phyloP scores from a whole-genome alignment of 2,888 invertebrate species.

The Paralinhomoeus sp. region DNA sequence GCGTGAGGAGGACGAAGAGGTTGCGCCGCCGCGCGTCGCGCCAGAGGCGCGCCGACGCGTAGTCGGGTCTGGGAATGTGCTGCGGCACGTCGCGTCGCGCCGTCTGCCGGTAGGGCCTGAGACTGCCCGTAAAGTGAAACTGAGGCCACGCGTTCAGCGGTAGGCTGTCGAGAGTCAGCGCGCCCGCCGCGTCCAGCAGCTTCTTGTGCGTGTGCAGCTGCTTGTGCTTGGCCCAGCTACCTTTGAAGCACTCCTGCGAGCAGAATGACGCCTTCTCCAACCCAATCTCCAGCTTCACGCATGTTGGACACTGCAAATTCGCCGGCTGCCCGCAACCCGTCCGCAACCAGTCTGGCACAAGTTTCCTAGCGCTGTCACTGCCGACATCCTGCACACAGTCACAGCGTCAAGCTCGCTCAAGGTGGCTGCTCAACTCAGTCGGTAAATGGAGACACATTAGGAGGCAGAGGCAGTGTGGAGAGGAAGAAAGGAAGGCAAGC shows the following conservation, averaged over 20 bases:
- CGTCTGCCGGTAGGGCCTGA: conserved; percentile 39
- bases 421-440: too few species aligned
- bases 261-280: too few species aligned
- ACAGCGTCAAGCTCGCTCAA: too few species aligned
- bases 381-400: too few species aligned
- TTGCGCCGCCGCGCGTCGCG: too few species aligned
- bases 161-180: conserved; percentile 5
- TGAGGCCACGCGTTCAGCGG: conserved; percentile 35
- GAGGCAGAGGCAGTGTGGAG: too few species aligned
- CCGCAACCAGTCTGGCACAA: too few species aligned
- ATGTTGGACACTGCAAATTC: conserved; percentile 82
- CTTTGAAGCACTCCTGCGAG: conserved; percentile 72
- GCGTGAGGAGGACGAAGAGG: too few species aligned
- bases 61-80: conserved; percentile 68
- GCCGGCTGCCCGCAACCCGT: conserved; percentile 53
- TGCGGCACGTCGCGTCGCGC: conserved; percentile 49
- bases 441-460: too few species aligned
- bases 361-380: too few species aligned
- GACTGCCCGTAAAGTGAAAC: conserved; percentile 45
- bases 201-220: conserved; percentile 63
- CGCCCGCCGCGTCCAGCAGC: conserved; percentile 26
- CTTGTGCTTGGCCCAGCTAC: conserved; percentile 81
- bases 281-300: conserved; percentile 69
- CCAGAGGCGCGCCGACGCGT: conserved; percentile 64
- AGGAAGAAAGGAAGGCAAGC: too few species aligned